phyloP scores from a whole-genome alignment of 2,888 invertebrate genomes.

The Euplexia lucipara region DNA sequence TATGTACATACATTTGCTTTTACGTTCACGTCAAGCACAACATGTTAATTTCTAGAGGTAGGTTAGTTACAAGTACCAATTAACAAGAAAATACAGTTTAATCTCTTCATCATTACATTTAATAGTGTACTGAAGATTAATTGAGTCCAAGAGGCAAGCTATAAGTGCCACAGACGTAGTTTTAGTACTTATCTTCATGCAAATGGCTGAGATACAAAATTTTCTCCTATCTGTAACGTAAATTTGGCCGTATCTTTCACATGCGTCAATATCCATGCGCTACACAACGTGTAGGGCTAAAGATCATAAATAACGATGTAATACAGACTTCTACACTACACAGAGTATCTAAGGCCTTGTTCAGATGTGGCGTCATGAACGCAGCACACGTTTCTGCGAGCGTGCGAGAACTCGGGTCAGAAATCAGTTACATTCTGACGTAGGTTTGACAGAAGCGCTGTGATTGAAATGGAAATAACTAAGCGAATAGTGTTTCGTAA shows the following conservation, averaged over 20 bases:
- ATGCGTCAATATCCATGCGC: conserved; percentile 28
- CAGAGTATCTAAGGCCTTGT: not conserved
- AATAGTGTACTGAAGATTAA: not conserved
- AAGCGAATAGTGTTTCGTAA: not conserved
- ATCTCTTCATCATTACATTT: too few relatives aligned
- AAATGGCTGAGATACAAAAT: not conserved
- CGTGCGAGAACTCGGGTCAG: not conserved
- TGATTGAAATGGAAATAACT: conserved; percentile 12
- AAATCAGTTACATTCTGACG: conserved; percentile 30
- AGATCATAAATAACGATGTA: conserved; percentile 33
- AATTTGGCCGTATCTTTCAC: not conserved
- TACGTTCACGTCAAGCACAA: too few relatives aligned
- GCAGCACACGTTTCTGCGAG: not conserved
- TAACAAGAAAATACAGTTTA: too few relatives aligned
- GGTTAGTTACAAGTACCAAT: too few relatives aligned
- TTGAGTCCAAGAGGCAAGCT: not conserved
- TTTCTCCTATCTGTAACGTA: not conserved
- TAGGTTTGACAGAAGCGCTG: conserved; percentile 25
- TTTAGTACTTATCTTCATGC: not conserved
- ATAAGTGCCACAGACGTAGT: not conserved
- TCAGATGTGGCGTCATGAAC: not conserved
- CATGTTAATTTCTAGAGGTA: too few relatives aligned
- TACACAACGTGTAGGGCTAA: conserved; percentile 11
- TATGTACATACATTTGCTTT: too few relatives aligned
- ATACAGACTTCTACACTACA: conserved; percentile 1